phyloP scores from a whole-genome alignment of 35 echinoderm and acorn worm genomes.

The Ophioderma brevispina region DNA sequence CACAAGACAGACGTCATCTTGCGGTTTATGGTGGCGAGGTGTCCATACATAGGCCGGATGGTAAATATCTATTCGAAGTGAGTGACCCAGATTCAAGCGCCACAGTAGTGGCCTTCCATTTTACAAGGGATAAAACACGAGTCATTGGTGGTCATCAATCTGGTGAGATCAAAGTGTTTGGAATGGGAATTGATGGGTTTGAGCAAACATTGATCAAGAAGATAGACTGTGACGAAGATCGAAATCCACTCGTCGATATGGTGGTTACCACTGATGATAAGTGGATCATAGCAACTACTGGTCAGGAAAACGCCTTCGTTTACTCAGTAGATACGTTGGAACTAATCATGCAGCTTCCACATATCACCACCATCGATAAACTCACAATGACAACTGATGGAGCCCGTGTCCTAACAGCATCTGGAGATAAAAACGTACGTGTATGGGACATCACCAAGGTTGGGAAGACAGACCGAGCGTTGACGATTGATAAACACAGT shows the following conservation, averaged over 20 bases:
- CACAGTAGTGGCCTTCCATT: background rate
- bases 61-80: background rate
- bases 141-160: background rate
- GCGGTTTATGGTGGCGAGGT: background rate
- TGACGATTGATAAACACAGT: constrained; percentile 7
- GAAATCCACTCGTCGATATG: background rate
- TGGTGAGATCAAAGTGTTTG: constrained; percentile 8
- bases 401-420: constrained; percentile 16
- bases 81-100: constrained; percentile 7
- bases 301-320: background rate
- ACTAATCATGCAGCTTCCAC: background rate
- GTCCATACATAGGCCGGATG: constrained; percentile 1
- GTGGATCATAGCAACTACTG: background rate
- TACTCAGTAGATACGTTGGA: background rate
- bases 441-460: constrained; percentile 28
- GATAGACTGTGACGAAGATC: background rate
- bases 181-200: background rate
- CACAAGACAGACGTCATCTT: constrained; percentile 1
- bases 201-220: constrained; percentile 6
- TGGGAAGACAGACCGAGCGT: background rate
- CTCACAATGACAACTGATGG: constrained; percentile 1
- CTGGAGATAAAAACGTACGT: constrained; percentile 37
- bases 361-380: background rate
- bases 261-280: constrained; percentile 23
- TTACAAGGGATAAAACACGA: constrained; percentile 16